Evolutionary conservation across 2,888 invertebrate genomes (phyloP).

Genomic region (Dryobotodes eremita): DNA sequence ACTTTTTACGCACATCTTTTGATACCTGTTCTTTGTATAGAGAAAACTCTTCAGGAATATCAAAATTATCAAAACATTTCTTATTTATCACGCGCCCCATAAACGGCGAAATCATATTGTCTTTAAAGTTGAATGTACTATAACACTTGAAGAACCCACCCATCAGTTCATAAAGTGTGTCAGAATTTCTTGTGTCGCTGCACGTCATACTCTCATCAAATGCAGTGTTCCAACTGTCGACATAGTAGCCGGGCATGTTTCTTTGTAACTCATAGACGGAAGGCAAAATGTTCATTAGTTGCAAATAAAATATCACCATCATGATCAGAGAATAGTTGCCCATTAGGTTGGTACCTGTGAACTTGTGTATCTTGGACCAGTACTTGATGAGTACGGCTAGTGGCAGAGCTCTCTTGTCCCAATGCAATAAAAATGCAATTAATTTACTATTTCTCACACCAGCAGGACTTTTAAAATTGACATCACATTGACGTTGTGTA

Average conservation of each 20-base stretch:
- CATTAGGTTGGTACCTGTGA: constrained; percentile 90
- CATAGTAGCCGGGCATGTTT: constrained; percentile 67
- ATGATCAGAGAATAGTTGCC: constrained; percentile 93
- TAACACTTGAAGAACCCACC: constrained; percentile 92
- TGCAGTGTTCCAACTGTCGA: constrained; percentile 92
- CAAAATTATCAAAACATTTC: constrained; percentile 76
- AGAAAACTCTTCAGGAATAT: constrained; percentile 76
- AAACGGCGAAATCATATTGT: constrained; percentile 91
- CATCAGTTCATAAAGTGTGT: constrained; percentile 88
- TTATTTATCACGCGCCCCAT: constrained; percentile 87
- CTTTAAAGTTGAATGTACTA: constrained; percentile 88
- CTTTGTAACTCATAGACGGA: constrained; percentile 87
- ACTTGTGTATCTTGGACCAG: constrained; percentile 92
- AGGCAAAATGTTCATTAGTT: constrained; percentile 91
- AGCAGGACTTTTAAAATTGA: constrained; percentile 92
- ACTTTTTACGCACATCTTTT: constrained; percentile 65
- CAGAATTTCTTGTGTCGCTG: constrained; percentile 69
- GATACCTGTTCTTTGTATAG: constrained; percentile 80
- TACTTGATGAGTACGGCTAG: constrained; percentile 93
- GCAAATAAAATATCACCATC: constrained; percentile 93
- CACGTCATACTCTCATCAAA: constrained; percentile 79
- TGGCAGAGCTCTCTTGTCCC: constrained; percentile 90
- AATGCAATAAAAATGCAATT: constrained; percentile 89
- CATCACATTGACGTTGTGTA: constrained; percentile 92
- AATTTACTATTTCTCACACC: constrained; percentile 93